Percentiles rank a stretch among this genome's conserved stretches.
These are phyloP conservation scores for Proterorhinus semilunaris DNA, from an alignment of 2,113 vertebrate species.

Conservation along the genomic window DNA sequence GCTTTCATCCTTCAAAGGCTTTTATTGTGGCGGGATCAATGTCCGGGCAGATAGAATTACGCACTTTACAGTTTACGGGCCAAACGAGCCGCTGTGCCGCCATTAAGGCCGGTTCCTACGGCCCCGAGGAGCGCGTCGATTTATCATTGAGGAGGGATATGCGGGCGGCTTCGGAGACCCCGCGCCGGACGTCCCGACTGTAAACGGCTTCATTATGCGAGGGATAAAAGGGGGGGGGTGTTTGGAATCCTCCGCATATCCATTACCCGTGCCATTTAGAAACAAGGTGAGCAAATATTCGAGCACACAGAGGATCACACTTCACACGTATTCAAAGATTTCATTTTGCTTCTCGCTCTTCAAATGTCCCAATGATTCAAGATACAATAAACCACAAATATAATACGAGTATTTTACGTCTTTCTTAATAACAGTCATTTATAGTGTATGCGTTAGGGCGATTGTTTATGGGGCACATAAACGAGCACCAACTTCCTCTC, in stretches of 20 bases:
- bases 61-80: background rate
- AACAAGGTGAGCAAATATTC: background rate
- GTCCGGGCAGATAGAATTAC: background rate
- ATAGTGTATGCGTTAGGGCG: too few relatives aligned
- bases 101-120: background rate
- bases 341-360: too few relatives aligned
- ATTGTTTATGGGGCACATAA: too few relatives aligned
- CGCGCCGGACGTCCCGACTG: background rate
- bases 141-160: background rate
- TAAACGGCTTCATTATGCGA: background rate
- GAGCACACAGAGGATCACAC: too few relatives aligned
- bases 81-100: background rate
- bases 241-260: background rate
- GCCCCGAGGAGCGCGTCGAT: background rate
- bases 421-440: too few relatives aligned
- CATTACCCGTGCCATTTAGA: background rate
- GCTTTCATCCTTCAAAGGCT: background rate
- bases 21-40: slow-evolving; percentile 4
- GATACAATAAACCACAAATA: too few relatives aligned
- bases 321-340: too few relatives aligned
- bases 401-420: too few relatives aligned
- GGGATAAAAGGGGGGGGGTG: background rate
- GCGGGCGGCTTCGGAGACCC: background rate
- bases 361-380: too few relatives aligned
- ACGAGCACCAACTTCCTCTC: too few relatives aligned